Evolutionary conservation across 1,140 invertebrate genomes (phyloP).

Genomic region (Bombus vancouverensis): DNA sequence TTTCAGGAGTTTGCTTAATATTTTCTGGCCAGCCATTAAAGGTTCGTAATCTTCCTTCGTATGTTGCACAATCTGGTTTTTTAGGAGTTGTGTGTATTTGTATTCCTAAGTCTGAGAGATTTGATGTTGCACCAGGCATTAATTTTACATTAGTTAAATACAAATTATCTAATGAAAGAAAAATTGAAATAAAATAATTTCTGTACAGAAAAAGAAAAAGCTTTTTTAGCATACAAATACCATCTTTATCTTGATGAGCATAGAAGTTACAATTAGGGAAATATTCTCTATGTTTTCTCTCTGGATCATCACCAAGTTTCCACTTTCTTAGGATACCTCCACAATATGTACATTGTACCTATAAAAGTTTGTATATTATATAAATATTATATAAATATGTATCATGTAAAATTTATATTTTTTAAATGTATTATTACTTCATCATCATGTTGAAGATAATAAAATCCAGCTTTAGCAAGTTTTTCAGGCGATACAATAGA

Average conservation of each 20-base stretch:
- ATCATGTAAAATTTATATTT: constrained; percentile 1
- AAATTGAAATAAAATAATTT: not conserved
- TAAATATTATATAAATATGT: not conserved
- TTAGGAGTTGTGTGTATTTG: constrained; percentile 85
- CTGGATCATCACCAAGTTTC: constrained; percentile 89
- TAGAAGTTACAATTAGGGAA: constrained; percentile 88
- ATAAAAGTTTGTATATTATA: constrained; percentile 34
- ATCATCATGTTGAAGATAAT: constrained; percentile 86
- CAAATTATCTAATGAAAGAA: not conserved
- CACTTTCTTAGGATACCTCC: constrained; percentile 88
- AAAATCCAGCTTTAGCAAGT: constrained; percentile 92
- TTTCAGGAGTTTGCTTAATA: constrained; percentile 86
- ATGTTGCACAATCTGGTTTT: constrained; percentile 84
- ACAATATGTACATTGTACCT: constrained; percentile 93
- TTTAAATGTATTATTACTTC: constrained; percentile 73
- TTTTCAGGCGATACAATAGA: constrained; percentile 86
- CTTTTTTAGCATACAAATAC: constrained; percentile 48
- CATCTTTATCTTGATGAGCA: constrained; percentile 74
- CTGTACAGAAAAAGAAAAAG: not conserved
- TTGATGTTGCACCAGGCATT: constrained; percentile 70
- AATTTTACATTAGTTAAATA: constrained; percentile 73
- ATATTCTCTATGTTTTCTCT: constrained; percentile 88
- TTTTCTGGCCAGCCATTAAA: constrained; percentile 86
- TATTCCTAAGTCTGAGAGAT: constrained; percentile 85
- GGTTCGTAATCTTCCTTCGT: constrained; percentile 85